phyloP scores from a whole-genome alignment of 2,888 invertebrate genomes.

The Nudaria mundana region DNA sequence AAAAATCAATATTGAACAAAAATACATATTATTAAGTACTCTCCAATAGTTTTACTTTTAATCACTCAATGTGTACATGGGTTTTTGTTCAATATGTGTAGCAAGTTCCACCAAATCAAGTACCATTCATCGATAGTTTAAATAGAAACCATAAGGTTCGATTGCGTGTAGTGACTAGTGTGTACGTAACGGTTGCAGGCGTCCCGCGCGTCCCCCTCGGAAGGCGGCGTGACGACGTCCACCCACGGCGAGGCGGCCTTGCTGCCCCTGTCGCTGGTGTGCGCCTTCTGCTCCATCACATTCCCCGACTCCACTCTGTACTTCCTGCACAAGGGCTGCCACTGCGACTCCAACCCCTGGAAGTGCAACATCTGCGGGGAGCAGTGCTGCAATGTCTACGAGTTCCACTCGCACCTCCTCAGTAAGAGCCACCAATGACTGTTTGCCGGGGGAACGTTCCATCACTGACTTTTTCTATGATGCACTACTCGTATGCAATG shows the following conservation, averaged over 20 bases:
- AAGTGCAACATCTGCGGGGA: slow-evolving; percentile 99
- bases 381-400: slow-evolving; percentile 96
- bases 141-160: no score
- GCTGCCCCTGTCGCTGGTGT: slow-evolving; percentile 84
- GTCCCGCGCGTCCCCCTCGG: slow-evolving; percentile 71
- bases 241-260: slow-evolving; percentile 83
- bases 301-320: slow-evolving; percentile 98
- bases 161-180: no score
- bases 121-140: no score
- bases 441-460: slow-evolving; percentile 76
- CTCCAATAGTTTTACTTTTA: no score
- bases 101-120: no score
- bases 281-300: slow-evolving; percentile 95
- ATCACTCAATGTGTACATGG: no score
- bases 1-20: no score
- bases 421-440: slow-evolving; percentile 95
- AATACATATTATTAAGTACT: no score
- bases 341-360: slow-evolving; percentile 97
- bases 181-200: slow-evolving; percentile 44
- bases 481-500: slow-evolving; percentile 55
- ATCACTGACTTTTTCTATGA: slow-evolving; percentile 56
- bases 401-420: slow-evolving; percentile 97
- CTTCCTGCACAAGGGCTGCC: slow-evolving; percentile 98
- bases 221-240: slow-evolving; percentile 86
- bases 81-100: no score